Percentiles rank a stretch among this genome's conserved stretches.
These are phyloP conservation scores for Platyscapa corneri DNA, from an alignment of 1,140 invertebrate genomes.

Conservation along the genomic window DNA sequence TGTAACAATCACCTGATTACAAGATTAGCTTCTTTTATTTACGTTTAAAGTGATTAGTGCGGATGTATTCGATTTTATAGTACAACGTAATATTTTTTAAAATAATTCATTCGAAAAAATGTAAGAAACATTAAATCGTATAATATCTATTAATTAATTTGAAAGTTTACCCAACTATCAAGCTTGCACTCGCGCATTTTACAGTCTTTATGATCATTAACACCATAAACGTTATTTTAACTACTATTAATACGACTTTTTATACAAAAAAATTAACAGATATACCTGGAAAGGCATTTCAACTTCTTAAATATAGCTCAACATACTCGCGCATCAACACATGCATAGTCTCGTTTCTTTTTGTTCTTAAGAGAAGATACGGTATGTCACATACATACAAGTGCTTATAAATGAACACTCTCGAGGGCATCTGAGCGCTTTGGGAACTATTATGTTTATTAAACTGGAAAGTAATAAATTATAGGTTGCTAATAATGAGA, in stretches of 20 bases:
- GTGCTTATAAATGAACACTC: constrained; percentile 6
- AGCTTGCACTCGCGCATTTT: neutral
- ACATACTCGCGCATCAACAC: neutral
- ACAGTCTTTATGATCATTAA: neutral
- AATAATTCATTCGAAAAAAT: neutral
- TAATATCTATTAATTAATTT: neutral
- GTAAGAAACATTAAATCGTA: neutral
- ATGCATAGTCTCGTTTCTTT: constrained; percentile 25
- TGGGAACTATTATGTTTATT: constrained; percentile 74
- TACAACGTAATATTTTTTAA: neutral
- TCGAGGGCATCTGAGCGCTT: constrained; percentile 60
- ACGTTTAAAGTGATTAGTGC: neutral
- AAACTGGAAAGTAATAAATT: constrained; percentile 75
- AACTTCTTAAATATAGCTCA: constrained; percentile 16
- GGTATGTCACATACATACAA: constrained; percentile 10
- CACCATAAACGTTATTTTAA: neutral
- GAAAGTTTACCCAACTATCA: neutral
- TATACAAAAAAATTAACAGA: neutral
- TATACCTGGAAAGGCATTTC: neutral
- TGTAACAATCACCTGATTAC: neutral
- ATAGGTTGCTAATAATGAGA: constrained; percentile 71
- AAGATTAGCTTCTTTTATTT: neutral
- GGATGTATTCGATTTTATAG: neutral
- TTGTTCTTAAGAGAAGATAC: neutral
- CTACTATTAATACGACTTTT: neutral